Conservation (phyloP, 1,140 invertebrate genomes). For the Ptiloglossa arizonensis region DNA sequence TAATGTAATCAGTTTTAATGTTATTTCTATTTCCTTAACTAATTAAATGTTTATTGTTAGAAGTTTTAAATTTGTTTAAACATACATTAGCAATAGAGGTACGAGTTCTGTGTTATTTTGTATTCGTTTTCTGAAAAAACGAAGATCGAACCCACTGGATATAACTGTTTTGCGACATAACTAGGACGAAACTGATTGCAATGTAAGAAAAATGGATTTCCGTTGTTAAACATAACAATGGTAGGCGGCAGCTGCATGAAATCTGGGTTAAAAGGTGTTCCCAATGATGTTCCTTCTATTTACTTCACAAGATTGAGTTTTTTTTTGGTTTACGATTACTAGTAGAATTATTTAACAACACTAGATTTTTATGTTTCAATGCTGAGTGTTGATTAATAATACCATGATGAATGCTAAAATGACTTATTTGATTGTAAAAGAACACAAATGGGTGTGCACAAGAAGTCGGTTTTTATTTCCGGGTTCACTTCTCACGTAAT, state of each 20-base stretch:
- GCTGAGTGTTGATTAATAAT: constrained; percentile 76
- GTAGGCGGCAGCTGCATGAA: constrained; percentile 72
- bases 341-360: constrained; percentile 74
- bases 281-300: constrained; percentile 77
- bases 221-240: constrained; percentile 64
- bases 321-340: constrained; percentile 73
- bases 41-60: constrained; percentile 5
- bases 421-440: constrained; percentile 69
- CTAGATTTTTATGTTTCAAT: constrained; percentile 77
- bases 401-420: constrained; percentile 67
- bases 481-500: constrained; percentile 67
- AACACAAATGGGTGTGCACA: constrained; percentile 66
- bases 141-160: constrained; percentile 18
- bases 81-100: background rate
- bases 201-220: constrained; percentile 61
- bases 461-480: constrained; percentile 67
- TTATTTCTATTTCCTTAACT: constrained; percentile 16
- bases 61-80: constrained; percentile 21
- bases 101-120: constrained; percentile 31
- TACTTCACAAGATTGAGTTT: constrained; percentile 74
- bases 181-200: constrained; percentile 59
- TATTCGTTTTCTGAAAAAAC: constrained; percentile 6
- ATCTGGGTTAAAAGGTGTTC: constrained; percentile 70
- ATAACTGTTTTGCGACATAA: constrained; percentile 57
- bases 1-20: constrained; percentile 19